Evolutionary conservation across 1,140 invertebrate genomes (phyloP), one percentile per base, ranked within the genome.

Genomic region (Scaptomyza pallida): DNA sequence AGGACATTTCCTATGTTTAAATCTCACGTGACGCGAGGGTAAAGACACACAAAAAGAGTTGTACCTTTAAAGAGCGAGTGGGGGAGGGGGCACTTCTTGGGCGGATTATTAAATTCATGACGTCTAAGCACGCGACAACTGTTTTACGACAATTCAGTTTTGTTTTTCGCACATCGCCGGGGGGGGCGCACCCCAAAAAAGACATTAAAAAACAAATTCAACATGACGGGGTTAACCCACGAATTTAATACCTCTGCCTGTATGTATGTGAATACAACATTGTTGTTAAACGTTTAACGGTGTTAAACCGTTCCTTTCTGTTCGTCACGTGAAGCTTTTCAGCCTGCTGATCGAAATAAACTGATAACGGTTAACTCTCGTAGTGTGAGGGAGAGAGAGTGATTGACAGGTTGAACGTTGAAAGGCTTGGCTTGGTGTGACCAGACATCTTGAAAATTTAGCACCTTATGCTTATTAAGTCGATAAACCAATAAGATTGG

Each of bases 41-140:
- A n/a, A n/a, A n/a, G n/a, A n/a, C n/a, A 60, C 13, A 61, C 12
- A 15, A 12, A 72, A 55, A 74, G 30, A 51, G 35, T 23, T 13
- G 2, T 23, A 17, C 16, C 5, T 21, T 37, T 43, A 26, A 26
- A 43, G 19, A 43, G 54, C 40, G 55, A 57, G n/a, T n/a, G n/a
- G n/a, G n/a, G n/a, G n/a, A n/a, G n/a, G 61, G 55, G 30, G 52
- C 75, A 65, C 17, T 54, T 62, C 33, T 63, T 40, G 59, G 54
- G 61, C 43, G 44, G 61, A 62, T 45, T 78, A 45, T 75, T 59
- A 81, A 86, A 81, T 88, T 85, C 79, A 85, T 86, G 81, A 81
- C 62, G 50, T 73, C 61, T 50, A 50, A 81, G 61, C 81, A 85
- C 82, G 81, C 81, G 73, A 85, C 78, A 48, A 80, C 41, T 63